A percentile compares a stretch with the other conserved stretches of the same genome.
Conservation (phyloP, 2,888 invertebrate genomes). For the Podotricha telesiphe region DNA sequence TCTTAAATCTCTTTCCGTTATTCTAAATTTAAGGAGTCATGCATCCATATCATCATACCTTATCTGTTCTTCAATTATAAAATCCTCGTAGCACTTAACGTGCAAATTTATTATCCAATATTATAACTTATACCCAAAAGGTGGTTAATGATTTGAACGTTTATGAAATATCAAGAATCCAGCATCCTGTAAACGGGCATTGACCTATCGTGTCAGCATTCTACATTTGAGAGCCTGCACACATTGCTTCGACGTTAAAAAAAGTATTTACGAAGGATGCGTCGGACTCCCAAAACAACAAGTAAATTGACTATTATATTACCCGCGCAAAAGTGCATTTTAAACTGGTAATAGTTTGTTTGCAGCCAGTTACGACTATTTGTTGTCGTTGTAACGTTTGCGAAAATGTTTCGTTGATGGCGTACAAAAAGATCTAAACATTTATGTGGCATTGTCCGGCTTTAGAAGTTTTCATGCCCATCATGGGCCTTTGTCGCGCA, state of each 20-base stretch:
- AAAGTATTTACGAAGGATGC: constrained; percentile 39
- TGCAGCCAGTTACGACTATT: constrained; percentile 66
- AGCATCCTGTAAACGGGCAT: constrained; percentile 57
- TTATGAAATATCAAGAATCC: constrained; percentile 66
- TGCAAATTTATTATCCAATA: constrained; percentile 56
- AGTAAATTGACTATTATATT: constrained; percentile 53
- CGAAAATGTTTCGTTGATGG: constrained; percentile 66
- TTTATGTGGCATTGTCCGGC: constrained; percentile 75
- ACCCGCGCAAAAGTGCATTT: constrained; percentile 47
- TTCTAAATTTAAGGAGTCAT: constrained; percentile 19
- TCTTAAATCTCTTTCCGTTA: constrained; percentile 5
- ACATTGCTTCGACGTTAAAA: constrained; percentile 41
- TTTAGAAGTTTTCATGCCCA: constrained; percentile 60
- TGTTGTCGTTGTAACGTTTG: constrained; percentile 62
- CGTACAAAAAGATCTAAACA: constrained; percentile 62
- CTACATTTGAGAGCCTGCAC: constrained; percentile 54
- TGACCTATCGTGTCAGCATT: constrained; percentile 57
- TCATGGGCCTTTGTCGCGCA: constrained; percentile 59
- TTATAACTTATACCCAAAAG: constrained; percentile 62
- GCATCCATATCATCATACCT: constrained; percentile 35
- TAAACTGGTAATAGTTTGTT: constrained; percentile 55
- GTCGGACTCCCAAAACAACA: constrained; percentile 46
- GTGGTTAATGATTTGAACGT: constrained; percentile 65
- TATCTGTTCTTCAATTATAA: constrained; percentile 26
- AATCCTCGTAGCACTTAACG: constrained; percentile 50